A percentile compares a stretch with the other conserved stretches of the same genome.
These are phyloP conservation scores for Ornithorhynchus anatinus DNA, from an alignment of 2,113 vertebrate species.

Conservation along the genomic window DNA sequence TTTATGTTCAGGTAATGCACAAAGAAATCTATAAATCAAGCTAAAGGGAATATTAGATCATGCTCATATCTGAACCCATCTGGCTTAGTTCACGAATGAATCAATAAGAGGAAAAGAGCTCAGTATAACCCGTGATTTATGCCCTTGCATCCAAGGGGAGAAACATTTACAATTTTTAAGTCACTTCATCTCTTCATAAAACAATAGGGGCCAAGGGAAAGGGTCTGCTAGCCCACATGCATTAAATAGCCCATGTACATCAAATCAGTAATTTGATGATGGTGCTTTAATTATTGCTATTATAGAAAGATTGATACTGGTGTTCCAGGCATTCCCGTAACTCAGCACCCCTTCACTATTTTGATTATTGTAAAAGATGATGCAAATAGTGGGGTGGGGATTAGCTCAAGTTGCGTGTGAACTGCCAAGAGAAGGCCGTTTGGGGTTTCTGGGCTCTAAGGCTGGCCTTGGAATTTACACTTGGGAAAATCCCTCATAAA, in stretches of 20 bases:
- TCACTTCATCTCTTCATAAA: slow-evolving; percentile 48
- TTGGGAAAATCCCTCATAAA: not conserved
- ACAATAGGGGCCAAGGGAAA: slow-evolving; percentile 43
- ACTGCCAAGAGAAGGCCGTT: not conserved
- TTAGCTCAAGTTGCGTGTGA: not conserved
- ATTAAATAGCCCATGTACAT: not conserved
- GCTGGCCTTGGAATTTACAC: not conserved
- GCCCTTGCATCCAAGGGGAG: slow-evolving; percentile 45
- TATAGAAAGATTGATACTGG: not conserved
- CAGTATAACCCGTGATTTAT: slow-evolving; percentile 67
- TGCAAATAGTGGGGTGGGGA: not conserved
- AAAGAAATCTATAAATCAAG: slow-evolving; percentile 80
- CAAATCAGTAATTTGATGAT: slow-evolving; percentile 1
- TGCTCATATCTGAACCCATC: slow-evolving; percentile 72
- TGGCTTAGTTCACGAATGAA: slow-evolving; percentile 71
- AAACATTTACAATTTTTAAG: slow-evolving; percentile 63
- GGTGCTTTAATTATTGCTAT: not conserved
- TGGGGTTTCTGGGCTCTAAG: not conserved
- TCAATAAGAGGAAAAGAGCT: slow-evolving; percentile 67
- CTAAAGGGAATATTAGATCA: slow-evolving; percentile 74
- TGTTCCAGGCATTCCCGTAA: not conserved
- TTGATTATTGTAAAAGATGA: not conserved
- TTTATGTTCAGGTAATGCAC: slow-evolving; percentile 76
- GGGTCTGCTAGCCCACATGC: not conserved
- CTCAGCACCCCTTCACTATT: not conserved